These are phyloP conservation scores for Bucco capensis DNA, from an alignment of 2,113 vertebrate genomes.

Conservation along the genomic window DNA sequence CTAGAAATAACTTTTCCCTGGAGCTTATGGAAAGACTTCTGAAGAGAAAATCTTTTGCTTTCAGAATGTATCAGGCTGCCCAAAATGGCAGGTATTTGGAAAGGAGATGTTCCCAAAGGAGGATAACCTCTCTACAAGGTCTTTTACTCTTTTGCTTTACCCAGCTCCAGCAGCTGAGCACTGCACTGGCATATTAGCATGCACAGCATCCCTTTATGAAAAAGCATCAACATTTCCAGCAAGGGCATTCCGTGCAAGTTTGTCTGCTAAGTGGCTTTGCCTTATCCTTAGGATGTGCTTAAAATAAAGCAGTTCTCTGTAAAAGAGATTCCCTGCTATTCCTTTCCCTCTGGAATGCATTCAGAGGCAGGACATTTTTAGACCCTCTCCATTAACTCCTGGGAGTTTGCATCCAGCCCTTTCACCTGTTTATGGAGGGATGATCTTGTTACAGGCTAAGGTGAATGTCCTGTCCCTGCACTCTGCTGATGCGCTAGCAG, in stretches of 20 bases:
- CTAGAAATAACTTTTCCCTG: neutral
- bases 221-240: conserved; percentile 40
- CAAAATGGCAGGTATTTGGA: neutral
- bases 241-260: conserved; percentile 10
- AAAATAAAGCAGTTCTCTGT: conserved; percentile 27
- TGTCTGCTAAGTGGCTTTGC: conserved; percentile 16
- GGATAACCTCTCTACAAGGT: conserved; percentile 46
- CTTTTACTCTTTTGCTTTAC: neutral
- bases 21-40: neutral
- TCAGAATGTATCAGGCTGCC: neutral
- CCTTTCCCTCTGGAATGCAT: neutral
- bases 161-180: neutral
- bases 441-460: neutral
- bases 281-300: neutral
- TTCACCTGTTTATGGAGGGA: neutral
- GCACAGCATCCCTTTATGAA: conserved; percentile 19
- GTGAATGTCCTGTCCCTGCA: neutral
- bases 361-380: neutral
- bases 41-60: neutral
- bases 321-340: neutral
- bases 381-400: neutral
- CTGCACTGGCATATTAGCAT: conserved; percentile 7
- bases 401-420: neutral
- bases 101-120: neutral
- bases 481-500: neutral